Percentiles rank a stretch among this genome's conserved stretches.
Conservation (phyloP, 2,113 vertebrate species). For the Zootoca vivipara region DNA sequence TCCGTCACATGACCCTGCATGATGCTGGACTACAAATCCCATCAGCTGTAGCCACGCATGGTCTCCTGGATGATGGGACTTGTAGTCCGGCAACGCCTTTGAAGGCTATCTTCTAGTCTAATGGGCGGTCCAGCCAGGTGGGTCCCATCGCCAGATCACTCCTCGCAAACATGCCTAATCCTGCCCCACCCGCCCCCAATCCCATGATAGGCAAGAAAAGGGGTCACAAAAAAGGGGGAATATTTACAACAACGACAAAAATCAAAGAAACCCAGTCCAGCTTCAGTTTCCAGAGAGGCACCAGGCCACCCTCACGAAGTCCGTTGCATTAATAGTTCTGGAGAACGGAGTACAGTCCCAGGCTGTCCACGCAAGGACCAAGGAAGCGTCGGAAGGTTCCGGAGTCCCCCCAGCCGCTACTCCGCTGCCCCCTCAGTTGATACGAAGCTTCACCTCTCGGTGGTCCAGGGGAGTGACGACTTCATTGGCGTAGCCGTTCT, state of each 20-base stretch:
- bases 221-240: slow-evolving; percentile 12
- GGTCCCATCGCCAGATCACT: neutral
- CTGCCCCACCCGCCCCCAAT: slow-evolving; percentile 26
- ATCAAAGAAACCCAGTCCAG: slow-evolving; percentile 19
- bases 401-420: neutral
- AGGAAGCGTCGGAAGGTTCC: rapidly evolving
- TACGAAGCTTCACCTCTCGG: slow-evolving; percentile 58
- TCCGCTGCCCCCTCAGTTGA: slow-evolving; percentile 43
- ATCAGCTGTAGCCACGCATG: no score
- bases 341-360: slow-evolving; percentile 35
- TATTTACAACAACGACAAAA: slow-evolving; percentile 64
- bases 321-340: neutral
- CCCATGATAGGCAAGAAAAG: neutral
- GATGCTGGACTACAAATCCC: no score
- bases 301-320: slow-evolving; percentile 28
- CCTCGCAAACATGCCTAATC: slow-evolving; percentile 18
- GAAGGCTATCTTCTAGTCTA: neutral
- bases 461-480: slow-evolving; percentile 55
- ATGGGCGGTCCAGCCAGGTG: slow-evolving; percentile 36
- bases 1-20: neutral
- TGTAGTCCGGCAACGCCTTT: no score
- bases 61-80: no score
- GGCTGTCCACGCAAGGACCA: slow-evolving; percentile 22
- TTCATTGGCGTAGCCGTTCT: slow-evolving; percentile 82
- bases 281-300: slow-evolving; percentile 64